Evolutionary conservation across 1,140 invertebrate genomes (phyloP).

Genomic region (Hermetia illucens): DNA sequence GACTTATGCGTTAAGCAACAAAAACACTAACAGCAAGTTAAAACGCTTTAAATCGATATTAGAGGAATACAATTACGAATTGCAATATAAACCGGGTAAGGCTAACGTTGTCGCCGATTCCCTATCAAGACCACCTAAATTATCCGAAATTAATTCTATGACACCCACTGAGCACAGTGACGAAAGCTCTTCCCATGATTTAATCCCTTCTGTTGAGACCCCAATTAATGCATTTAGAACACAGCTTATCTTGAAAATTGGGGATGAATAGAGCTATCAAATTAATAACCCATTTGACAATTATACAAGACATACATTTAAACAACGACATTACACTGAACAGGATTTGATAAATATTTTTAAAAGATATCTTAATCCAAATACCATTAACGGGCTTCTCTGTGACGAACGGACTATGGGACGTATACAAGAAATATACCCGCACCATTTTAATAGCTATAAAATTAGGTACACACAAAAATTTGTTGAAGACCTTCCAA

Average conservation of each 20-base stretch:
- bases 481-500: conserved; percentile 1
- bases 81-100: conserved; percentile 15
- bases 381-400: background rate
- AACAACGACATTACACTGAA: background rate
- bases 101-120: conserved; percentile 10
- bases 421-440: background rate
- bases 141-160: background rate
- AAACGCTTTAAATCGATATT: conserved; percentile 21
- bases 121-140: conserved; percentile 2
- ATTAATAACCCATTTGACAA: background rate
- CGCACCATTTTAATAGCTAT: background rate
- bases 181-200: conserved; percentile 1
- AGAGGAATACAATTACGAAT: conserved; percentile 23
- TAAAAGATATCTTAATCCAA: background rate
- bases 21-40: conserved; percentile 20
- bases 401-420: conserved; percentile 1
- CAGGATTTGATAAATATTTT: background rate
- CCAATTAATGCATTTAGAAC: conserved; percentile 6
- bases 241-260: conserved; percentile 3
- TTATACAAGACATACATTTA: background rate
- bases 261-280: background rate
- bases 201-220: conserved; percentile 1
- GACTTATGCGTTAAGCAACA: conserved; percentile 23
- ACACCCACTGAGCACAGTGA: conserved; percentile 2
- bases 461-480: conserved; percentile 2